These are phyloP conservation scores for Chiloscyllium punctatum DNA, from an alignment of 2,797 vertebrate genomes.

Conservation along the genomic window DNA sequence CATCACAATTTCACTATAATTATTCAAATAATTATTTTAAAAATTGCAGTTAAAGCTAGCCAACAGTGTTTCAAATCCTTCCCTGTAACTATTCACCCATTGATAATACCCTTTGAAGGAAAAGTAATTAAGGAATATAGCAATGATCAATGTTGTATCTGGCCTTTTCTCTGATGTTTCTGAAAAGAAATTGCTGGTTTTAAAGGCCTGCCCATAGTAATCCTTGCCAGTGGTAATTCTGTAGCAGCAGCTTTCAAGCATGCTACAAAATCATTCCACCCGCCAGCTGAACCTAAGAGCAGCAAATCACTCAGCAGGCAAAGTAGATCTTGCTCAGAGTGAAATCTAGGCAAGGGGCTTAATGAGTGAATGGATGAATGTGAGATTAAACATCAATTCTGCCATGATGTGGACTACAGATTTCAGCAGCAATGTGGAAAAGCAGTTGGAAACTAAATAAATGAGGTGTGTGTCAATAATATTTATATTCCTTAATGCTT, in stretches of 20 bases:
- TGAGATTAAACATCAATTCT: not conserved
- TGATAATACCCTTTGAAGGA: not conserved
- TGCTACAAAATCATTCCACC: not conserved
- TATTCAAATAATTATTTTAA: not conserved
- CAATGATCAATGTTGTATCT: not conserved
- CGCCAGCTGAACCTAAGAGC: not conserved
- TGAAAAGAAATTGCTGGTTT: not conserved
- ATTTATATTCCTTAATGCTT: not conserved
- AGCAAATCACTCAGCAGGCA: not conserved
- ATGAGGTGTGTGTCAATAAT: not conserved
- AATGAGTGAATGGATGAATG: not conserved
- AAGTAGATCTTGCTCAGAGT: constrained; percentile 10
- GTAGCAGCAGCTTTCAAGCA: not conserved
- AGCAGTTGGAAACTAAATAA: not conserved
- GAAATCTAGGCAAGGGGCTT: not conserved
- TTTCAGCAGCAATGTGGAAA: not conserved
- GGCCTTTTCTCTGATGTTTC: not conserved
- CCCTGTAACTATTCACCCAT: not conserved
- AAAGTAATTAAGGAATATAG: not conserved
- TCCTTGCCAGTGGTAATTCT: not conserved
- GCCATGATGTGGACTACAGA: not conserved
- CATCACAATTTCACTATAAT: not conserved
- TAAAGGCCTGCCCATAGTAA: not conserved
- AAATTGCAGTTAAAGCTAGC: not conserved
- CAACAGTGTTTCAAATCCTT: not conserved